Evolutionary conservation across 2,888 invertebrate genomes (phyloP).

Genomic region (Torymus auratus): DNA sequence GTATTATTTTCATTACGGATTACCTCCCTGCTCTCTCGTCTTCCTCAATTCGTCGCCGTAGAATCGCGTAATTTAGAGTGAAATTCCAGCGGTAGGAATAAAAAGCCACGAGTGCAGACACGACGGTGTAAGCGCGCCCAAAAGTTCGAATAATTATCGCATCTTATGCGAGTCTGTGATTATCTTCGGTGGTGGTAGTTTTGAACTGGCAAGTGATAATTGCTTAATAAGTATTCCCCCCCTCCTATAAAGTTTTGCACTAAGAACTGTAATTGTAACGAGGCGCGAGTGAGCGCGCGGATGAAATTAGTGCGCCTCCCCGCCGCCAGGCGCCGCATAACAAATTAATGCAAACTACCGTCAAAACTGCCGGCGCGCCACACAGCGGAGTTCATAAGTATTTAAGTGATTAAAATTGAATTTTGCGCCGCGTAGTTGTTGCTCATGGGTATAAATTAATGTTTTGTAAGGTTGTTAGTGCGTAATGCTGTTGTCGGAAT

Average conservation of each 20-base stretch:
- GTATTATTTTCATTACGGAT: too few relatives aligned
- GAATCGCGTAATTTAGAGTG: too few relatives aligned
- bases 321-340: background rate
- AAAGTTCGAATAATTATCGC: background rate
- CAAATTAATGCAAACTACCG: background rate
- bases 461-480: too few relatives aligned
- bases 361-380: background rate
- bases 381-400: background rate
- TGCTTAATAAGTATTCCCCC: conserved; percentile 1
- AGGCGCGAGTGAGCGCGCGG: too few relatives aligned
- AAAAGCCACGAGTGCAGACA: too few relatives aligned
- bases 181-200: background rate
- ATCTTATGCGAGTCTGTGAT: background rate
- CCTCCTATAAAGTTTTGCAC: background rate
- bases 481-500: too few relatives aligned
- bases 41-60: too few relatives aligned
- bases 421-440: too few relatives aligned
- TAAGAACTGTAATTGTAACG: background rate
- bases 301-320: background rate
- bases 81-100: too few relatives aligned
- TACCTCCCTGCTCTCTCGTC: too few relatives aligned
- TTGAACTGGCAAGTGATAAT: conserved; percentile 13
- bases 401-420: background rate
- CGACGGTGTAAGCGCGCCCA: too few relatives aligned
- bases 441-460: too few relatives aligned